Conservation (phyloP, 2,797 vertebrate genomes). For the Phrynocephalus vlangalii region DNA sequence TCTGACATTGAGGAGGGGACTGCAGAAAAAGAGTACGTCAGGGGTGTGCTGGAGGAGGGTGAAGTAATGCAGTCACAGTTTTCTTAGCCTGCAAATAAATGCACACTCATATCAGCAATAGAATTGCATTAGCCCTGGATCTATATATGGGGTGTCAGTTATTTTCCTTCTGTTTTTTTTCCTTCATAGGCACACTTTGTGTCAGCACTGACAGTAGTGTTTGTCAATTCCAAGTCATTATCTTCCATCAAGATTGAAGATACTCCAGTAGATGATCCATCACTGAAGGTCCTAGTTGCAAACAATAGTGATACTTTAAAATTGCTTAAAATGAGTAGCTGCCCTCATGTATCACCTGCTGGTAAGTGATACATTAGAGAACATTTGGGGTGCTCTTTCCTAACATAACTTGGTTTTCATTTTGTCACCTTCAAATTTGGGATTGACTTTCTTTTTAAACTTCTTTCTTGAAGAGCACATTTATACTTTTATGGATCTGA, state of each 20-base stretch:
- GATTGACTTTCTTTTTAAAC: neutral
- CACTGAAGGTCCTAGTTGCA: conserved; percentile 83
- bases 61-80: neutral
- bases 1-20: neutral
- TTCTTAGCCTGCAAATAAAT: neutral
- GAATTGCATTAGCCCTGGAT: neutral
- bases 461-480: neutral
- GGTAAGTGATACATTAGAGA: conserved; percentile 70
- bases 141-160: neutral
- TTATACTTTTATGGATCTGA: neutral
- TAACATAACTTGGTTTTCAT: neutral
- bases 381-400: conserved; percentile 28
- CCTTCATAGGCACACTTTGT: conserved; percentile 80
- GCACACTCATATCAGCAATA: neutral
- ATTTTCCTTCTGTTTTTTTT: conserved; percentile 17
- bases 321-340: conserved; percentile 84
- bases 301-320: conserved; percentile 83
- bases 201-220: conserved; percentile 83
- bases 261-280: conserved; percentile 83
- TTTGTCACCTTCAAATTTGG: too few relatives aligned
- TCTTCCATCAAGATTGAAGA: conserved; percentile 84
- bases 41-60: too few relatives aligned
- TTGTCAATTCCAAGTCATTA: conserved; percentile 84
- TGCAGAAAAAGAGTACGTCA: too few relatives aligned
- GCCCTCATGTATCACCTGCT: conserved; percentile 84